Percentiles rank a stretch among this genome's conserved stretches.
phyloP scores from a whole-genome alignment of 1,140 invertebrate species.

The Campoletis sonorensis region DNA sequence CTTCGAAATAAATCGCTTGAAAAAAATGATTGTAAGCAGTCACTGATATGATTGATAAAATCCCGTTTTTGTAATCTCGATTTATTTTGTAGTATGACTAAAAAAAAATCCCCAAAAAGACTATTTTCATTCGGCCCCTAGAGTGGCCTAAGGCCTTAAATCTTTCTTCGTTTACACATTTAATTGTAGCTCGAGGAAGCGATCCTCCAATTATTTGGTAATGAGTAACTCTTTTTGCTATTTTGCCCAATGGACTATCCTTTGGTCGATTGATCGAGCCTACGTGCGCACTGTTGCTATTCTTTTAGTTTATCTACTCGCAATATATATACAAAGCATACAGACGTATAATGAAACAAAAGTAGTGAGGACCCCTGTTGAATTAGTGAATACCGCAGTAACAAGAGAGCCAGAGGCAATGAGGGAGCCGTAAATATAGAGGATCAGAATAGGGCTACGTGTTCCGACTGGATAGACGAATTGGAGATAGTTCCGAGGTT shows the following conservation, averaged over 20 bases:
- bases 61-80: too few species aligned
- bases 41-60: too few species aligned
- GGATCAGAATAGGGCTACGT: neutral
- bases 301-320: neutral
- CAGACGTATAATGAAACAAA: neutral
- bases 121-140: too few species aligned
- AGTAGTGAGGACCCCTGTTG: neutral
- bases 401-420: neutral
- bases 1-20: too few species aligned
- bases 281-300: neutral
- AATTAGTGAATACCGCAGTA: slow-evolving; percentile 3
- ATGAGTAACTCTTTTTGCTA: slow-evolving; percentile 35
- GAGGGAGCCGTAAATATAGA: neutral
- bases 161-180: neutral
- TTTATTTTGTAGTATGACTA: too few species aligned
- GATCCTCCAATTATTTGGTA: slow-evolving; percentile 45
- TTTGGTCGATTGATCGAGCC: slow-evolving; percentile 12
- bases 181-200: slow-evolving; percentile 11
- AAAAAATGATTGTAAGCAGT: too few species aligned
- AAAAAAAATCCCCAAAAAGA: too few species aligned
- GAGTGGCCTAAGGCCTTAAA: too few species aligned
- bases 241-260: neutral
- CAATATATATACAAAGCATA: neutral
- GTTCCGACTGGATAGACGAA: neutral
- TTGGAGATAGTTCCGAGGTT: neutral